Evolutionary conservation across 2,113 vertebrate species (phyloP).

Genomic region (Megaptera novaeangliae): DNA sequence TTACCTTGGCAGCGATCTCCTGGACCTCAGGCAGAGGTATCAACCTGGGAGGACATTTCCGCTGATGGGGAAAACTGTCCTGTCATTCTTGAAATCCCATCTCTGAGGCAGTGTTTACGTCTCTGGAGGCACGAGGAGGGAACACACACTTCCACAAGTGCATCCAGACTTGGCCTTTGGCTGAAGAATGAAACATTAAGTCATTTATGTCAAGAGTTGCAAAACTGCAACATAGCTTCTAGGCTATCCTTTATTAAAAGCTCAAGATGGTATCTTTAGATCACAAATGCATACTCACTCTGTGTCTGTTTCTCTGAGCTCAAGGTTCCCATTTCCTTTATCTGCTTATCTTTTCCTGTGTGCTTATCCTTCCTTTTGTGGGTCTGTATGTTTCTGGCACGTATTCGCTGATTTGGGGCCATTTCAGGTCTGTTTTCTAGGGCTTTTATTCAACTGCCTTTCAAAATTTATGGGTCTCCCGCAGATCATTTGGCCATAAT

Average conservation of each 20-base stretch:
- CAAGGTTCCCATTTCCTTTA: background rate
- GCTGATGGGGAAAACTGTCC: background rate
- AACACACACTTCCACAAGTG: fast-evolving
- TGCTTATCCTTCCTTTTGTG: background rate
- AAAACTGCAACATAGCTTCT: background rate
- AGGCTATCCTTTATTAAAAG: background rate
- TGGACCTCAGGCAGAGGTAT: background rate
- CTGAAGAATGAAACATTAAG: background rate
- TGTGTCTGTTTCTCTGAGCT: background rate
- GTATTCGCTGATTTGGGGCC: background rate
- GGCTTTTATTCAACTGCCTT: conserved; percentile 69
- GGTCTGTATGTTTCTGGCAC: background rate
- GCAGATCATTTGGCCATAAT: conserved; percentile 51
- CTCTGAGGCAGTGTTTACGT: background rate
- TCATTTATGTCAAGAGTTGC: background rate
- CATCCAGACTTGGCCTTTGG: background rate
- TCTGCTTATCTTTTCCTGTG: background rate
- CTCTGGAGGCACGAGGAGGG: fast-evolving
- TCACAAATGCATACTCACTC: fast-evolving
- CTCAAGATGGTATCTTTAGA: fast-evolving
- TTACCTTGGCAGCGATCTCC: background rate
- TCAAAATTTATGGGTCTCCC: conserved; percentile 32
- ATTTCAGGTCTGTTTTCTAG: background rate
- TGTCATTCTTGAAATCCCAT: background rate
- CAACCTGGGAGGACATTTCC: background rate